phyloP scores from a whole-genome alignment of 2,888 invertebrate genomes.

The Bruchidius siliquastri region DNA sequence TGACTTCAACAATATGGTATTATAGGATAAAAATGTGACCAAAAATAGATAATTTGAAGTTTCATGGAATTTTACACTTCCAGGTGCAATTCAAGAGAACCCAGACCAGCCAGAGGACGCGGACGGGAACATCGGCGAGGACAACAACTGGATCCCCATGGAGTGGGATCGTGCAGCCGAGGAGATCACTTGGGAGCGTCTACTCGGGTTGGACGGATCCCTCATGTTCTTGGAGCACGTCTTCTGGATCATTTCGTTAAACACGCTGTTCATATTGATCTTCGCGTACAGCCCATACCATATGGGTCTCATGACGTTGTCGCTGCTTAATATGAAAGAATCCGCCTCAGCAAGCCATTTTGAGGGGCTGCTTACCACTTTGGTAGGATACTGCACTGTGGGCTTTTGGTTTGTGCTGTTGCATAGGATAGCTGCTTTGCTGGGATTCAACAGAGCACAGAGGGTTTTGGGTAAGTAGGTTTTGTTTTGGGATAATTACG shows the following conservation, averaged over 20 bases:
- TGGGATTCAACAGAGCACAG: constrained; percentile 75
- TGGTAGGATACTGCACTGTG: constrained; percentile 90
- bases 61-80: constrained; percentile 9
- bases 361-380: constrained; percentile 86
- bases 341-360: constrained; percentile 76
- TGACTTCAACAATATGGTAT: no score
- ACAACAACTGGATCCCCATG: constrained; percentile 96
- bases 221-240: constrained; percentile 97
- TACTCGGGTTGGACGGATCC: constrained; percentile 94
- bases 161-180: constrained; percentile 98
- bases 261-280: constrained; percentile 92
- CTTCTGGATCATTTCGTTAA: constrained; percentile 97
- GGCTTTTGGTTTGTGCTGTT: constrained; percentile 76
- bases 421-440: constrained; percentile 76
- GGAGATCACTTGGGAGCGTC: constrained; percentile 96
- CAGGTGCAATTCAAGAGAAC: constrained; percentile 37
- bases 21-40: no score
- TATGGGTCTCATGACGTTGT: constrained; percentile 82
- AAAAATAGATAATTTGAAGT: no score
- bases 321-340: constrained; percentile 63
- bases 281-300: constrained; percentile 97
- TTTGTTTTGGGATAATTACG: no score
- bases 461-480: constrained; percentile 65
- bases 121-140: constrained; percentile 63
- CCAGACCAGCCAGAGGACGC: constrained; percentile 39